Percentiles rank a stretch among this genome's conserved stretches.
Evolutionary conservation across 2,797 vertebrate genomes (phyloP).

Genomic region (Pangasius larnaudii): DNA sequence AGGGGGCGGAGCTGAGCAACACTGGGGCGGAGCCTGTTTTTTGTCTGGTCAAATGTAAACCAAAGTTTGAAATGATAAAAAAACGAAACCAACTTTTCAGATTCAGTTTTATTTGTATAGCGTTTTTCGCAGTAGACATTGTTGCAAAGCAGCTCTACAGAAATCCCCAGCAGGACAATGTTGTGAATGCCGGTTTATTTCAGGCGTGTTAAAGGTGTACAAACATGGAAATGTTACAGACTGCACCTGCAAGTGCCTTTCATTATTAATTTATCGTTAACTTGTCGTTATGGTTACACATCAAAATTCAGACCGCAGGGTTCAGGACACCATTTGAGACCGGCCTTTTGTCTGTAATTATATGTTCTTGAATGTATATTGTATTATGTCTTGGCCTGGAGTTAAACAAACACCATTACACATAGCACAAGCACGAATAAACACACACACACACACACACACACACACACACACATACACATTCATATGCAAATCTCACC

Average conservation of each 20-base stretch:
- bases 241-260: background rate
- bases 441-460: constrained; percentile 23
- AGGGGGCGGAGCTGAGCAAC: background rate
- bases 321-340: background rate
- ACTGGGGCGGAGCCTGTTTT: background rate
- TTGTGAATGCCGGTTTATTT: background rate
- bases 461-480: constrained; percentile 25
- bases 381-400: constrained; percentile 6
- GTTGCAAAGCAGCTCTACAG: background rate
- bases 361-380: constrained; percentile 3
- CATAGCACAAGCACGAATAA: background rate
- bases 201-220: too few species aligned
- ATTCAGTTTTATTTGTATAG: too few species aligned
- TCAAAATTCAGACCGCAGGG: background rate
- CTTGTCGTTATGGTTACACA: background rate
- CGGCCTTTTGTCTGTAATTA: background rate
- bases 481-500: constrained; percentile 45
- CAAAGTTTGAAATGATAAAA: background rate
- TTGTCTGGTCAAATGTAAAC: background rate
- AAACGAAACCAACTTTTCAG: too few species aligned
- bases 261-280: background rate
- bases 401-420: constrained; percentile 37
- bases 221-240: background rate
- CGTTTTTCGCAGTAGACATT: background rate
- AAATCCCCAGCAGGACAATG: background rate